These are phyloP conservation scores for Tretioscincus oriximinensis DNA, from an alignment of 2,113 vertebrate species.

Conservation along the genomic window DNA sequence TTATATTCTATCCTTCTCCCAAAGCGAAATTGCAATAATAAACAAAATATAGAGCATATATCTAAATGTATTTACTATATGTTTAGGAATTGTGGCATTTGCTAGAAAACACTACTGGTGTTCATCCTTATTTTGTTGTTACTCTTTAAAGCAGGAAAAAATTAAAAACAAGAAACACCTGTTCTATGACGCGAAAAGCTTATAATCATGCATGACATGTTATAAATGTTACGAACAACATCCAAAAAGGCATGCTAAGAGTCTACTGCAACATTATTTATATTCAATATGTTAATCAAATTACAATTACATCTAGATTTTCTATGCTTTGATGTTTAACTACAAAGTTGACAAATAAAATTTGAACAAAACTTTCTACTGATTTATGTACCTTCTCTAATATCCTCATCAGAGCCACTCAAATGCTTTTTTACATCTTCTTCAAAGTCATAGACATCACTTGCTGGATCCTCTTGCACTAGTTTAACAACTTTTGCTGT, in stretches of 20 bases:
- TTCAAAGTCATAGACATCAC: conserved; percentile 56
- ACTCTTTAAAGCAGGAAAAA: neutral
- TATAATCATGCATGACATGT: neutral
- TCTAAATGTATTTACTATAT: too few relatives aligned
- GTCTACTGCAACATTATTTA: too few relatives aligned
- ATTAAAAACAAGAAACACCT: neutral
- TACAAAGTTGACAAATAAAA: neutral
- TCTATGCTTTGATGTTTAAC: neutral
- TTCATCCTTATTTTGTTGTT: too few relatives aligned
- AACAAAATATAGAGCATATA: too few relatives aligned
- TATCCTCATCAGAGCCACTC: conserved; percentile 71
- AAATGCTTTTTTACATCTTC: conserved; percentile 58
- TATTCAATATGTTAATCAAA: too few relatives aligned
- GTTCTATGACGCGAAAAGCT: neutral
- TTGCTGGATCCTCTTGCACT: conserved; percentile 54
- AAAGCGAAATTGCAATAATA: too few relatives aligned
- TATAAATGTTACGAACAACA: too few relatives aligned
- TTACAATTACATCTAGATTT: neutral
- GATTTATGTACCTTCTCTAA: conserved; percentile 60
- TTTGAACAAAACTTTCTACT: neutral
- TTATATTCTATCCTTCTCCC: too few relatives aligned
- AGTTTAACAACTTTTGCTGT: conserved; percentile 60
- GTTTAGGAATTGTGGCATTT: too few relatives aligned
- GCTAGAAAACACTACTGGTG: too few relatives aligned
- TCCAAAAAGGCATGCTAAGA: too few relatives aligned